Evolutionary conservation across 2,113 vertebrate species (phyloP).

Genomic region (Pipra filicauda): DNA sequence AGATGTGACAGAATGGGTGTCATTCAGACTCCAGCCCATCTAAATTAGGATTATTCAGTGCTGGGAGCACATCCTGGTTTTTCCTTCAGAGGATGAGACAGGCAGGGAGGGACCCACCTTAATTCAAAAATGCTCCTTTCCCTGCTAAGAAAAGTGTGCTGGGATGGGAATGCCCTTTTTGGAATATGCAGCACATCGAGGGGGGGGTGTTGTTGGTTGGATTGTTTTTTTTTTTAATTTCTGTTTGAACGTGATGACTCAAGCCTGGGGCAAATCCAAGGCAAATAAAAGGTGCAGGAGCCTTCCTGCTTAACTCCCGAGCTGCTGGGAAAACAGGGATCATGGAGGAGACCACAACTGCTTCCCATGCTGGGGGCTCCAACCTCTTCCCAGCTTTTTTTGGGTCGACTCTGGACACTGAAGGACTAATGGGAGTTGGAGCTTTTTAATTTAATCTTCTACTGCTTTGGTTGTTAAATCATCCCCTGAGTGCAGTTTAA

Average conservation of each 20-base stretch:
- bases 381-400: neutral
- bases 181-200: neutral
- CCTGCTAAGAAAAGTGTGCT: neutral
- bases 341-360: neutral
- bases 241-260: constrained; percentile 49
- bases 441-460: neutral
- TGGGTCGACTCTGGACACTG: neutral
- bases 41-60: neutral
- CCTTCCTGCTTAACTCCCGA: constrained; percentile 14
- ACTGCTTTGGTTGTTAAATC: neutral
- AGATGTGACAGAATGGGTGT: neutral
- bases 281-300: constrained; percentile 15
- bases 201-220: neutral
- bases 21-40: neutral
- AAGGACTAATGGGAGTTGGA: neutral
- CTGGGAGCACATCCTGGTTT: neutral
- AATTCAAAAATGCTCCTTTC: neutral
- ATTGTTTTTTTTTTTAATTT: neutral
- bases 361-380: neutral
- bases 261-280: constrained; percentile 44
- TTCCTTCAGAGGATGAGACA: neutral
- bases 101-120: neutral
- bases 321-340: neutral
- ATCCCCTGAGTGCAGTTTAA: neutral
- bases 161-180: neutral